phyloP scores from a whole-genome alignment of 2,113 vertebrate species.

The Megaleporinus macrocephalus region DNA sequence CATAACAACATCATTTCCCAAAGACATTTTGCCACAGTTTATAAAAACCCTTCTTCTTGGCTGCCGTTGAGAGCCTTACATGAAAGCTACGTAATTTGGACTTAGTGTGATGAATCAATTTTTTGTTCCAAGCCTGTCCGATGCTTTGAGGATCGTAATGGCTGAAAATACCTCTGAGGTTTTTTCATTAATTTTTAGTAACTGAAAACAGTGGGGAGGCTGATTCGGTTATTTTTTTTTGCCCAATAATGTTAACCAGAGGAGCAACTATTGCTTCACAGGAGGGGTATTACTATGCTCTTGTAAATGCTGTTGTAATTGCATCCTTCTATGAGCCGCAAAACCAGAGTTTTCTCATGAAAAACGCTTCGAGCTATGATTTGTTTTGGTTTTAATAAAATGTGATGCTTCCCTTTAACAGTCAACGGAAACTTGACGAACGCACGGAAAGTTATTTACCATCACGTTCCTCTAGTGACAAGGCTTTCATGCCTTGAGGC shows the following conservation, averaged over 20 bases:
- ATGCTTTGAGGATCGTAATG: slow-evolving; percentile 28
- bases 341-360: background rate
- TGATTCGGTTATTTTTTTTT: slow-evolving; percentile 19
- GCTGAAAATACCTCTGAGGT: slow-evolving; percentile 20
- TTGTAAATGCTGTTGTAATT: slow-evolving; percentile 8
- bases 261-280: slow-evolving; percentile 14
- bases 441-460: background rate
- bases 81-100: slow-evolving; percentile 27
- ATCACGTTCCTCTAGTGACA: background rate
- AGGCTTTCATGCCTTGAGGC: background rate
- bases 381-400: background rate
- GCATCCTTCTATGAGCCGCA: background rate
- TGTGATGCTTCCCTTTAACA: background rate
- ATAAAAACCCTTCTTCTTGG: background rate
- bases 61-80: background rate
- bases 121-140: slow-evolving; percentile 4
- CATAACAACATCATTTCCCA: slow-evolving; percentile 24
- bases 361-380: background rate
- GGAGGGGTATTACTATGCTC: slow-evolving; percentile 7
- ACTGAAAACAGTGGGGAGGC: slow-evolving; percentile 12
- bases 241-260: slow-evolving; percentile 9
- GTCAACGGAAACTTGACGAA: background rate
- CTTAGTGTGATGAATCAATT: slow-evolving; percentile 12
- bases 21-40: slow-evolving; percentile 22
- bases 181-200: slow-evolving; percentile 41